phyloP scores from a whole-genome alignment of 2,888 invertebrate genomes.

The Thecocarcelia acutangulata region DNA sequence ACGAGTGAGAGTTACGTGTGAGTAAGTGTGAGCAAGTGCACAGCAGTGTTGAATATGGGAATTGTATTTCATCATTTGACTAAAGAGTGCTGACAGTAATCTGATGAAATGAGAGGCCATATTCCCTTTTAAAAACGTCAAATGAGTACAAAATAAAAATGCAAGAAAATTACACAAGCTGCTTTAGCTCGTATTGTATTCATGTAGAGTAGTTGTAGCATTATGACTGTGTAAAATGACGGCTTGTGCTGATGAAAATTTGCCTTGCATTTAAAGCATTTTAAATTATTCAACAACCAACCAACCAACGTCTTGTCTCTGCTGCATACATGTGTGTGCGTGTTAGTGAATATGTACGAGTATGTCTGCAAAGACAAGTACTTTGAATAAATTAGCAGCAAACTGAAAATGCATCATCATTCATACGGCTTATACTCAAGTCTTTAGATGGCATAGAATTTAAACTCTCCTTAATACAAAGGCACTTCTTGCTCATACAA shows the following conservation, averaged over 20 bases:
- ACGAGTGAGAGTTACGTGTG: constrained; percentile 3
- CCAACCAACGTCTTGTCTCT: constrained; percentile 65
- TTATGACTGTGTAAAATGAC: constrained; percentile 44
- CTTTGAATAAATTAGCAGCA: constrained; percentile 69
- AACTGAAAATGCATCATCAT: constrained; percentile 65
- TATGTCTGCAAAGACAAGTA: constrained; percentile 63
- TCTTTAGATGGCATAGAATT: constrained; percentile 33
- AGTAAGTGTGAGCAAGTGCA: background rate
- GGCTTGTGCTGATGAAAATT: constrained; percentile 37
- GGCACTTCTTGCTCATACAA: background rate
- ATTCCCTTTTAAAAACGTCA: constrained; percentile 68
- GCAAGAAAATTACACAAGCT: constrained; percentile 47
- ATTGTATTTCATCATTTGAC: constrained; percentile 66
- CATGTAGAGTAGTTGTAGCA: constrained; percentile 6
- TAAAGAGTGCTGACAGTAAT: constrained; percentile 73
- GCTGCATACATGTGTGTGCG: constrained; percentile 4
- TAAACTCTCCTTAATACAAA: constrained; percentile 28
- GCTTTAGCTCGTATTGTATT: constrained; percentile 40
- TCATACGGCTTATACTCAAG: constrained; percentile 34
- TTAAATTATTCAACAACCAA: constrained; percentile 68
- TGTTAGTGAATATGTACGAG: background rate
- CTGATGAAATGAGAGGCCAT: constrained; percentile 71
- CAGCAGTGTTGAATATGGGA: constrained; percentile 32
- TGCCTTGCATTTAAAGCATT: constrained; percentile 63
- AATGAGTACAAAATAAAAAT: constrained; percentile 29